phyloP scores from a whole-genome alignment of 1,140 invertebrate species.

The Xylocopa sonorina region DNA sequence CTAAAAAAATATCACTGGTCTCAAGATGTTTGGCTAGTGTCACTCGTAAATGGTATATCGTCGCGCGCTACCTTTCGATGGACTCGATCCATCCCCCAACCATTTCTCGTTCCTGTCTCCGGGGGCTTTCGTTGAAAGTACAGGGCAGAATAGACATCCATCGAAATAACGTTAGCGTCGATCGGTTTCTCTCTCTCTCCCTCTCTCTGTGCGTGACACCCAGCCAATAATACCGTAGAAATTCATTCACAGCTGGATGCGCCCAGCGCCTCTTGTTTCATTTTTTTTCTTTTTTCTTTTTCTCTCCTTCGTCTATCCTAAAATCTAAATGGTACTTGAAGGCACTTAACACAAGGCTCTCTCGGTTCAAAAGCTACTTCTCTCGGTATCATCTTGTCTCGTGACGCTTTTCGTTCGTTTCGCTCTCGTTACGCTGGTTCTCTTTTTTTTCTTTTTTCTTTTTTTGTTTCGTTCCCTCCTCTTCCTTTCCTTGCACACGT shows the following conservation, averaged over 20 bases:
- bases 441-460: neutral
- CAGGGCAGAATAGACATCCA: neutral
- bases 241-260: conserved; percentile 76
- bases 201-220: conserved; percentile 41
- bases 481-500: neutral
- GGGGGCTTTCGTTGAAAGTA: neutral
- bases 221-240: conserved; percentile 77
- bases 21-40: conserved; percentile 68
- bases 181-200: conserved; percentile 26
- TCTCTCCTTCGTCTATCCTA: conserved; percentile 74
- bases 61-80: conserved; percentile 27
- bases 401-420: conserved; percentile 28
- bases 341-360: conserved; percentile 82
- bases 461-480: neutral
- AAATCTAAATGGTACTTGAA: conserved; percentile 82
- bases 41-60: conserved; percentile 54
- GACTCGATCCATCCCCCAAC: neutral
- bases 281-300: conserved; percentile 46
- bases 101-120: neutral
- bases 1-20: conserved; percentile 80
- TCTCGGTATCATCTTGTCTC: conserved; percentile 43
- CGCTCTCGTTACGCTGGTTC: conserved; percentile 25
- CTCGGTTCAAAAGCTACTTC: conserved; percentile 73
- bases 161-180: conserved; percentile 12
- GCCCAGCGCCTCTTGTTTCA: conserved; percentile 79